Evolutionary conservation across 2,888 invertebrate species (phyloP).

Genomic region (Sepioteuthis lessoniana): DNA sequence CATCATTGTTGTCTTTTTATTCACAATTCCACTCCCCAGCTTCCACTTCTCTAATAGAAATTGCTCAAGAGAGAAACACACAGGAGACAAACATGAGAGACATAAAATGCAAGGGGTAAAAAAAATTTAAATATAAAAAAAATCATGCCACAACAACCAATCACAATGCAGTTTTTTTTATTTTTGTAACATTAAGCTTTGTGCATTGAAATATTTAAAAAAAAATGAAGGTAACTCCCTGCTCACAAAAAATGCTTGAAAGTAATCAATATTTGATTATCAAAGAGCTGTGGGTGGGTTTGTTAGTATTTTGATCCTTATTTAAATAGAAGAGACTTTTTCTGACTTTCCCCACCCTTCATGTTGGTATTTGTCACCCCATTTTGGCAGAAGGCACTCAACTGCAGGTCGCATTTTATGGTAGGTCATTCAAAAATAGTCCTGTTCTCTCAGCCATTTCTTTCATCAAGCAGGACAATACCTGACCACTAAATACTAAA

Average conservation of each 20-base stretch:
- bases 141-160: background rate
- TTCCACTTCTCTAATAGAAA: background rate
- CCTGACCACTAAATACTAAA: no score
- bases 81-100: background rate
- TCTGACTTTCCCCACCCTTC: background rate
- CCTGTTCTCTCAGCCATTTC: background rate
- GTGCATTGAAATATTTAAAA: background rate
- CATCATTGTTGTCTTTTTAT: background rate
- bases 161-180: background rate
- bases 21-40: background rate
- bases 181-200: background rate
- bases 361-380: background rate
- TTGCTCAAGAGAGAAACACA: background rate
- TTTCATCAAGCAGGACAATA: background rate
- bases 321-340: background rate
- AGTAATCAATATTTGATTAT: background rate
- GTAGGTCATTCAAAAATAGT: background rate
- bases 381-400: background rate
- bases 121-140: background rate
- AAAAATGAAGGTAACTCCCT: background rate
- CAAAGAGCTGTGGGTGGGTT: background rate
- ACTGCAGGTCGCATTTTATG: background rate
- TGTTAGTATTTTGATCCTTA: background rate
- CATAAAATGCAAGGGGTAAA: background rate
- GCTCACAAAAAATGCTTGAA: background rate